phyloP scores from a whole-genome alignment of 2,888 invertebrate genomes.

The Sesamia inferens region DNA sequence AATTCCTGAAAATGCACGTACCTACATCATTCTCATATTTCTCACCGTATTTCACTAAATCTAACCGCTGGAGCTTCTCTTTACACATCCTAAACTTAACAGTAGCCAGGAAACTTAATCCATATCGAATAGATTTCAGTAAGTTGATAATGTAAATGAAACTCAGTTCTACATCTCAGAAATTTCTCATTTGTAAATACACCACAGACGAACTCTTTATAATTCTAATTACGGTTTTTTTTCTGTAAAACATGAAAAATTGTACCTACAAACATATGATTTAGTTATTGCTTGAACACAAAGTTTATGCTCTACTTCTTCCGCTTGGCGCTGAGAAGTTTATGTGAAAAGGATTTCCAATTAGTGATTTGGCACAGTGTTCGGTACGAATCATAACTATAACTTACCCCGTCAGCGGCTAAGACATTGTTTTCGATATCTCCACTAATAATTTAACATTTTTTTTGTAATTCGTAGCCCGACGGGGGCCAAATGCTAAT shows the following conservation, averaged over 20 bases:
- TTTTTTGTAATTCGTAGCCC: not conserved
- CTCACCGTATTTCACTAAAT: slow-evolving; percentile 13
- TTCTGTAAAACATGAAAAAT: slow-evolving; percentile 1
- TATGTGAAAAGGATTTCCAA: slow-evolving; percentile 56
- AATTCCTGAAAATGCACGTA: no score
- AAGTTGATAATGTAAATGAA: not conserved
- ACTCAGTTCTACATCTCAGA: not conserved
- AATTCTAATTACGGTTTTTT: not conserved
- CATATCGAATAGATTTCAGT: slow-evolving; percentile 15
- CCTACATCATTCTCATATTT: no score
- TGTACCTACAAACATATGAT: slow-evolving; percentile 20
- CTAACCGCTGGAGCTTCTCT: not conserved
- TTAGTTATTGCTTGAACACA: slow-evolving; percentile 43
- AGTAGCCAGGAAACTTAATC: not conserved
- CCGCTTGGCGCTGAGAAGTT: slow-evolving; percentile 52
- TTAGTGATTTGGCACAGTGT: slow-evolving; percentile 56
- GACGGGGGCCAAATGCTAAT: slow-evolving; percentile 42
- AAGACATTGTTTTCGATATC: slow-evolving; percentile 51
- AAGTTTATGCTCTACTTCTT: slow-evolving; percentile 51
- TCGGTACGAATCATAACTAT: slow-evolving; percentile 54
- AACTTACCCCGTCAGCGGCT: slow-evolving; percentile 45
- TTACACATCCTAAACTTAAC: slow-evolving; percentile 1
- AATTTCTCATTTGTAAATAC: no score
- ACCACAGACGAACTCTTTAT: not conserved
- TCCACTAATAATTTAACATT: slow-evolving; percentile 8